Conservation (phyloP, 1,140 invertebrate species). For the Monomorium pharaonis region DNA sequence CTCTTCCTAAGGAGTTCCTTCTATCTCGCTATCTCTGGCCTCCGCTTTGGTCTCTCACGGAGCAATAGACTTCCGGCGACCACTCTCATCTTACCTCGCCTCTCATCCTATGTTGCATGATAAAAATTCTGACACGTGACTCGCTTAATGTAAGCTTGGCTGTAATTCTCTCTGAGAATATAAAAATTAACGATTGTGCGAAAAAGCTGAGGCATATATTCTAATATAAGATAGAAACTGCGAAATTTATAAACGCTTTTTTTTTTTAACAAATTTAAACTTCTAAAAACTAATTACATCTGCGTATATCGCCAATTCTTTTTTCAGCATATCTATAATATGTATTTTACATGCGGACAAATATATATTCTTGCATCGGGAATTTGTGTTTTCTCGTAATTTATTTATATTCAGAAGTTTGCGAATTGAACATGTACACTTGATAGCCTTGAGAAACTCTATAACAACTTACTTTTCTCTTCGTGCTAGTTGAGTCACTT, state of each 20-base stretch:
- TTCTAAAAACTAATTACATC: background rate
- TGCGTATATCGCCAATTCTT: background rate
- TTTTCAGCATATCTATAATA: background rate
- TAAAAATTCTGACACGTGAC: background rate
- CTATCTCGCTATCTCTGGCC: slow-evolving; percentile 77
- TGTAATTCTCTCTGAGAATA: background rate
- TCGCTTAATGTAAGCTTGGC: background rate
- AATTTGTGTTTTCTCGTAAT: background rate
- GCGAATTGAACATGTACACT: background rate
- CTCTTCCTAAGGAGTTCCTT: slow-evolving; percentile 80
- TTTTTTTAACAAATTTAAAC: background rate
- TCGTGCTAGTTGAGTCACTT: slow-evolving; percentile 66
- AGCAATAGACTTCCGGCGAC: slow-evolving; percentile 70
- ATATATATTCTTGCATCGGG: background rate
- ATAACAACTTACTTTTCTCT: slow-evolving; percentile 31
- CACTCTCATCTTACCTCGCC: slow-evolving; percentile 46
- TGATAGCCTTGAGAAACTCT: background rate
- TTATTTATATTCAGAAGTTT: background rate
- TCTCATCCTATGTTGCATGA: slow-evolving; percentile 16
- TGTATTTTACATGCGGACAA: too few species aligned
- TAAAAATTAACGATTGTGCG: background rate
- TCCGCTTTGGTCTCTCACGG: slow-evolving; percentile 68
- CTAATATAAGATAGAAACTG: background rate
- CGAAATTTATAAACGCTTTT: background rate
- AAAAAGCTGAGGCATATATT: background rate